A percentile compares a stretch with the other conserved stretches of the same genome.
phyloP scores from a whole-genome alignment of 1,140 invertebrate genomes.

The Marisa cornuarietis region DNA sequence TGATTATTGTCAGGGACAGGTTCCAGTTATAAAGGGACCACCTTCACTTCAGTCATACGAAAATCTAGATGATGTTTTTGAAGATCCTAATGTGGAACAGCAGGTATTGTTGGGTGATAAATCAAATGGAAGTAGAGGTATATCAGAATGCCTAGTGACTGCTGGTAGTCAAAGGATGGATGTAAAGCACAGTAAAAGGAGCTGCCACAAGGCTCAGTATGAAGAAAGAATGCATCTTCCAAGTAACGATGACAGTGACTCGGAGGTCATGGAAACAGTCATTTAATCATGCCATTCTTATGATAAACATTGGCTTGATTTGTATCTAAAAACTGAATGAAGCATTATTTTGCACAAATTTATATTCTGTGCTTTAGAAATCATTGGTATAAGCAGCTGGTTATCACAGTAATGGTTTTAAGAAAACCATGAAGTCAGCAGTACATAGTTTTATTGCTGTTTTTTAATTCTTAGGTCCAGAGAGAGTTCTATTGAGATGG shows the following conservation, averaged over 20 bases:
- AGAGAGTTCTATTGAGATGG: too few relatives aligned
- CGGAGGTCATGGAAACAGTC: constrained; percentile 21
- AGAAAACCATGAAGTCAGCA: too few relatives aligned
- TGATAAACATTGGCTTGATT: not conserved
- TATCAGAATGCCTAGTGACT: not conserved
- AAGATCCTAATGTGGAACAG: not conserved
- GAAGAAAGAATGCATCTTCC: constrained; percentile 9
- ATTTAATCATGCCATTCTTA: not conserved
- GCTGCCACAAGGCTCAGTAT: not conserved
- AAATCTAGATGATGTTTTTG: constrained; percentile 19
- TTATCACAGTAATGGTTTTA: too few relatives aligned
- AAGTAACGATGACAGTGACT: constrained; percentile 12
- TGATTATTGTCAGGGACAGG: not conserved
- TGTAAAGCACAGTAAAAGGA: not conserved
- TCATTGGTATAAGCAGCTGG: too few relatives aligned
- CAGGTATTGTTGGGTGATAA: too few relatives aligned
- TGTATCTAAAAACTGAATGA: not conserved
- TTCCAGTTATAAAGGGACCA: not conserved
- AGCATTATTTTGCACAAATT: too few relatives aligned
- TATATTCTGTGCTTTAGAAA: too few relatives aligned
- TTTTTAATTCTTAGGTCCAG: too few relatives aligned
- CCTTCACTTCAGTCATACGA: constrained; percentile 9
- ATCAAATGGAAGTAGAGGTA: too few relatives aligned
- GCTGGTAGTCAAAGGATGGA: not conserved
- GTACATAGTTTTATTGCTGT: too few relatives aligned